Evolutionary conservation across 2,113 vertebrate species (phyloP).

Genomic region (Numida meleagris): DNA sequence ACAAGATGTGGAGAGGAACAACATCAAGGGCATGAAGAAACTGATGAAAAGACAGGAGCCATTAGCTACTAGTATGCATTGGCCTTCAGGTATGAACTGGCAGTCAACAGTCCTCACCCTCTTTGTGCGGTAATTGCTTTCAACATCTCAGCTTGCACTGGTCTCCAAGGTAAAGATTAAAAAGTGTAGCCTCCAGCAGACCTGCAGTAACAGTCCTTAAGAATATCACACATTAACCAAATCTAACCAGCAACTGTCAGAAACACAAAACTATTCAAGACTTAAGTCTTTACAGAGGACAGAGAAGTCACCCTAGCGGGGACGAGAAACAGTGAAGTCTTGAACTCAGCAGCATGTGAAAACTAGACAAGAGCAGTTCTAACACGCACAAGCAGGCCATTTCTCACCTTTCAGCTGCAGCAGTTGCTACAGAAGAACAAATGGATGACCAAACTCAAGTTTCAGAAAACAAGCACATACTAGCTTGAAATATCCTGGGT

Average conservation of each 20-base stretch:
- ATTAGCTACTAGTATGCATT: fast-evolving
- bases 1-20: not conserved
- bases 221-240: not conserved
- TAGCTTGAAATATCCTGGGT: not conserved
- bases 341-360: no score
- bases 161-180: not conserved
- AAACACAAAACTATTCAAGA: not conserved
- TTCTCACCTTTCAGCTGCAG: not conserved
- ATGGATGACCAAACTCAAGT: not conserved
- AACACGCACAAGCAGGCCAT: not conserved
- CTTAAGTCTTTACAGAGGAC: not conserved
- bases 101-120: not conserved
- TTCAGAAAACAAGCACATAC: not conserved
- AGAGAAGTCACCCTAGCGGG: not conserved
- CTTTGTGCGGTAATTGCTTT: not conserved
- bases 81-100: not conserved
- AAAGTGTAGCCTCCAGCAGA: not conserved
- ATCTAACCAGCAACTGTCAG: not conserved
- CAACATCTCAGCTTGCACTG: not conserved
- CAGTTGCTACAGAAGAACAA: not conserved
- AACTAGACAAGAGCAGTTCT: not conserved
- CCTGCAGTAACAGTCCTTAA: not conserved
- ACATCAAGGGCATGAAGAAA: not conserved
- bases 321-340: not conserved
- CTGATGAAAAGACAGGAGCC: not conserved